Percentiles rank a stretch among this genome's conserved stretches.
Conservation (phyloP, 2,797 vertebrate genomes). For the Synaphobranchus kaupii region DNA sequence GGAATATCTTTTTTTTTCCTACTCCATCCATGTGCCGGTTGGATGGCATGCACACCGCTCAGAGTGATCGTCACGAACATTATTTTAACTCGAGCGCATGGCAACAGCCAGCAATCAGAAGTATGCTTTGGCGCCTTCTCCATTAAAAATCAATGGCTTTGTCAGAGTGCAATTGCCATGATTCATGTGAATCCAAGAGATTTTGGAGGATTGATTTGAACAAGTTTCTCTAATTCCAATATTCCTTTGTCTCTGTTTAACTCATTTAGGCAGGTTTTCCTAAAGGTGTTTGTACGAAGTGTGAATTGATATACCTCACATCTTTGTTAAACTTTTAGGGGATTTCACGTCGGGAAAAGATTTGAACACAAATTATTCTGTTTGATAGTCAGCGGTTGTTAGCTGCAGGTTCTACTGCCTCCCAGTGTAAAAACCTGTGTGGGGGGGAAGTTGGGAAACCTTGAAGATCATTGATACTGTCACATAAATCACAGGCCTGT, state of each 20-base stretch:
- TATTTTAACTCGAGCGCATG: neutral
- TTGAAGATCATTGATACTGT: conserved; percentile 10
- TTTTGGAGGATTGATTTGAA: neutral
- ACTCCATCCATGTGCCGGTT: neutral
- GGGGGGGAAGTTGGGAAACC: neutral
- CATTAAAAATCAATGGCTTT: neutral
- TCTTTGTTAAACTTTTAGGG: neutral
- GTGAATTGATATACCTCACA: neutral
- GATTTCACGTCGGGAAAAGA: neutral
- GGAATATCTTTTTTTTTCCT: neutral
- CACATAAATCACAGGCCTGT: neutral
- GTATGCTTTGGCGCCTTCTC: neutral
- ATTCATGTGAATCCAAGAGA: neutral
- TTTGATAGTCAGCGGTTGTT: conserved; percentile 8
- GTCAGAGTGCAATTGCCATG: neutral
- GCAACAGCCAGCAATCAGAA: neutral
- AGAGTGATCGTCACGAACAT: neutral
- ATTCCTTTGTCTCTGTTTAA: neutral
- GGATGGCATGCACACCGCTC: neutral
- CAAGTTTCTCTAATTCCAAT: neutral
- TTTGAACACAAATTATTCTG: neutral
- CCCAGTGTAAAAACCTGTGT: neutral
- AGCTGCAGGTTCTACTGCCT: neutral
- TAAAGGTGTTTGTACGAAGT: neutral
- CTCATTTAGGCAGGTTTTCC: neutral